A percentile compares a stretch with the other conserved stretches of the same genome.
Evolutionary conservation across 1,140 invertebrate genomes (phyloP).

Genomic region (Dysdera silvatica): DNA sequence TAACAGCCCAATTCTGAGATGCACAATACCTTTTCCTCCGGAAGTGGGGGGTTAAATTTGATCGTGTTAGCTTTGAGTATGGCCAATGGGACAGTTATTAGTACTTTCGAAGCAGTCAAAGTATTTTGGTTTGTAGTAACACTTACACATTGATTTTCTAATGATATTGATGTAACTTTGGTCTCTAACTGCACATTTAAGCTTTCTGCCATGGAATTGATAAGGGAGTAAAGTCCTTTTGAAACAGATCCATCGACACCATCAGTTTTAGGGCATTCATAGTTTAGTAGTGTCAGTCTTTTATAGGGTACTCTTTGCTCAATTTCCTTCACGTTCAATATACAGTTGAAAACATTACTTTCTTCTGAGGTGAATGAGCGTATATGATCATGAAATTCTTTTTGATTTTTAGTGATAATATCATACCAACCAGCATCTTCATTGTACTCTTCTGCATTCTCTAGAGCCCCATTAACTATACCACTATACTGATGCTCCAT

Average conservation of each 20-base stretch:
- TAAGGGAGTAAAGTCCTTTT: background rate
- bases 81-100: slow-evolving; percentile 44
- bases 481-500: background rate
- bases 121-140: slow-evolving; percentile 31
- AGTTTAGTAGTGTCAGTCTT: slow-evolving; percentile 1
- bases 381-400: background rate
- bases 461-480: slow-evolving; percentile 11
- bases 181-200: background rate
- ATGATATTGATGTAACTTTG: slow-evolving; percentile 38
- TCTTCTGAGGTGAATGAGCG: background rate
- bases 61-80: slow-evolving; percentile 42
- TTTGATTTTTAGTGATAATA: background rate
- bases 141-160: slow-evolving; percentile 33
- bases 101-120: slow-evolving; percentile 37
- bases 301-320: slow-evolving; percentile 1
- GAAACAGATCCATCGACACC: slow-evolving; percentile 8
- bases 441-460: background rate
- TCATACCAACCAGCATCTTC: slow-evolving; percentile 7
- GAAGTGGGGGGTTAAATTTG: slow-evolving; percentile 44
- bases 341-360: background rate
- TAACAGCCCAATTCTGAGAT: slow-evolving; percentile 44
- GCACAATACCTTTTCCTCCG: slow-evolving; percentile 42
- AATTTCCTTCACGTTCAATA: background rate
- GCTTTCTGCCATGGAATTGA: background rate
- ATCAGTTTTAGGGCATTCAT: background rate